Percentiles rank a stretch among this genome's conserved stretches.
Conservation (phyloP, 2,888 invertebrate genomes). For the Caenorhabditis sp. region DNA sequence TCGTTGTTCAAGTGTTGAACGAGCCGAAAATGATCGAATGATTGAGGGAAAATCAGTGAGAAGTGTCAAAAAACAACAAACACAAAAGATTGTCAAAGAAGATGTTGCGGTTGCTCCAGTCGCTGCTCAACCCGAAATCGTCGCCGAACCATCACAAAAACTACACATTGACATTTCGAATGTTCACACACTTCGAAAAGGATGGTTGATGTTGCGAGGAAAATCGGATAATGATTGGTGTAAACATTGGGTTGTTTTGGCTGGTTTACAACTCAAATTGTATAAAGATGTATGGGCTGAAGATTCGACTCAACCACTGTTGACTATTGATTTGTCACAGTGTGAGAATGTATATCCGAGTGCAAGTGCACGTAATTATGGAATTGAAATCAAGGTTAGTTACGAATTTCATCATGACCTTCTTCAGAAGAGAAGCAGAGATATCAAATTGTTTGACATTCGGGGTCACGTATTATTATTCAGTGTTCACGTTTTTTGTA, state of each 20-base stretch:
- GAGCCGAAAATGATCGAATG: constrained; percentile 34
- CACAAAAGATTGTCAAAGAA: constrained; percentile 23
- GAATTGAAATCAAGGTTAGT: constrained; percentile 68
- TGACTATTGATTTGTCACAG: constrained; percentile 66
- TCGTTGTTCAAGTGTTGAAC: constrained; percentile 38
- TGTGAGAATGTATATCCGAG: constrained; percentile 70
- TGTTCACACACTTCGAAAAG: constrained; percentile 68
- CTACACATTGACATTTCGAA: constrained; percentile 64
- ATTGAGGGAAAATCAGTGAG: constrained; percentile 45
- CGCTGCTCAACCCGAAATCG: neutral
- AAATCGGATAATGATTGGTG: constrained; percentile 67
- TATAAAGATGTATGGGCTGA: constrained; percentile 71
- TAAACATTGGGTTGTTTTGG: constrained; percentile 70
- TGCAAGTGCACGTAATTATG: constrained; percentile 66
- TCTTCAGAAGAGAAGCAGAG: no score
- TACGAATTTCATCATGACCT: neutral
- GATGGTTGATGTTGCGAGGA: constrained; percentile 70
- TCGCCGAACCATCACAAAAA: constrained; percentile 18
- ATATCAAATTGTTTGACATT: no score
- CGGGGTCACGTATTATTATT: no score
- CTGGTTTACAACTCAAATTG: constrained; percentile 64
- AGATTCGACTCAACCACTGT: constrained; percentile 61
- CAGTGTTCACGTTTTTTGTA: no score
- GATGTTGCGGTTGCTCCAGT: neutral
- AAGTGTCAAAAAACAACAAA: constrained; percentile 40